A percentile compares a stretch with the other conserved stretches of the same genome.
Conservation (phyloP, 2,113 vertebrate species). For the Mesocricetus auratus region DNA sequence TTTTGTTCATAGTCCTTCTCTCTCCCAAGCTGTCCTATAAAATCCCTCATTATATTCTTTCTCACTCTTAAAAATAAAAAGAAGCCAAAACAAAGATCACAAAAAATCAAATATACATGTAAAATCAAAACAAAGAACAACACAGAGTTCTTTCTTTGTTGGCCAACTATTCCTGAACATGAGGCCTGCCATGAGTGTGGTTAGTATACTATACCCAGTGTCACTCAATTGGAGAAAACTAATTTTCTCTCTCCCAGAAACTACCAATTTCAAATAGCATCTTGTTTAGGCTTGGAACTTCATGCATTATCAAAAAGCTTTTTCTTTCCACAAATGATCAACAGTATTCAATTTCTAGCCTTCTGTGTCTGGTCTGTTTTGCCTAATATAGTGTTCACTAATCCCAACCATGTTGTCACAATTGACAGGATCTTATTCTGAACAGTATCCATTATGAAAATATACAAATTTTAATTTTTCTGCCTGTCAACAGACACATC, state of each 20-base stretch:
- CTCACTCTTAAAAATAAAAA: not conserved
- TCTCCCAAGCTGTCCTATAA: not conserved
- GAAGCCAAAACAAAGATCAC: not conserved
- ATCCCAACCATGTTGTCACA: not conserved
- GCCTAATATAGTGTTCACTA: not conserved
- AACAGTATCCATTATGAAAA: not conserved
- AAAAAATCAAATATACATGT: not conserved
- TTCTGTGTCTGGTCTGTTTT: not conserved
- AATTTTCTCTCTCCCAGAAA: not conserved
- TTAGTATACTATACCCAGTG: not conserved
- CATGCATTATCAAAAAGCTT: not conserved
- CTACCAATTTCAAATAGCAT: not conserved
- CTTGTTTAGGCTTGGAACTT: not conserved
- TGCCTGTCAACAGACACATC: too few relatives aligned
- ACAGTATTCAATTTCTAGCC: not conserved
- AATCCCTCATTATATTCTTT: not conserved
- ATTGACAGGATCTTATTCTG: not conserved
- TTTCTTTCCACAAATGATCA: not conserved
- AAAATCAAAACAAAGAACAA: not conserved
- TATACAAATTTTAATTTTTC: not conserved
- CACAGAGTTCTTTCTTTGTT: not conserved
- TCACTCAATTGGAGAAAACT: not conserved
- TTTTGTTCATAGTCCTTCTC: not conserved
- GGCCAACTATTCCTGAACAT: not conserved
- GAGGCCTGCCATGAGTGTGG: not conserved